phyloP scores from a whole-genome alignment of 23 tunicate genomes.

The Styela plicata region DNA sequence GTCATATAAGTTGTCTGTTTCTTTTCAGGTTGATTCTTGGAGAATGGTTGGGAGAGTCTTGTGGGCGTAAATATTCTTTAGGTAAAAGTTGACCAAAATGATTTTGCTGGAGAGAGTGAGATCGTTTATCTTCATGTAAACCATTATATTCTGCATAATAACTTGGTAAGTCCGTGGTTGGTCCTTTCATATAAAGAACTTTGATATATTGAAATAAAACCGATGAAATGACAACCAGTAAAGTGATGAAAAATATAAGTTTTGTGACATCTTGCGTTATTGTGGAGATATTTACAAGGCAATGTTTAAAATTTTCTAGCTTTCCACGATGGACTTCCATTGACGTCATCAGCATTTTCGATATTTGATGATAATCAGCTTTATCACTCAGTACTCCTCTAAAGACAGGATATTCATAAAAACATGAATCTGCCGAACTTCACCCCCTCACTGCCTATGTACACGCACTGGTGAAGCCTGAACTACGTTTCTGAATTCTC shows the following conservation, averaged over 20 bases:
- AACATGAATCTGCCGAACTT: too few species aligned
- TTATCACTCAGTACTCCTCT: too few species aligned
- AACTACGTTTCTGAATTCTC: too few species aligned
- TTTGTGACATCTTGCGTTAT: conserved; percentile 20
- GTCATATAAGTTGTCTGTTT: background rate
- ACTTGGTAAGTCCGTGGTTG: background rate
- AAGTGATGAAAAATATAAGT: background rate
- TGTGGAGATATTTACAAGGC: background rate
- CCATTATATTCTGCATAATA: background rate
- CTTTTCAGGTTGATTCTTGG: background rate
- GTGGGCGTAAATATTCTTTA: background rate
- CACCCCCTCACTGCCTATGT: too few species aligned
- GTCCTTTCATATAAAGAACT: conserved; percentile 1
- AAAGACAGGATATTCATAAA: too few species aligned
- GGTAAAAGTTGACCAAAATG: conserved; percentile 29
- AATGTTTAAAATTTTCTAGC: background rate
- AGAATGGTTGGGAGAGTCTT: background rate
- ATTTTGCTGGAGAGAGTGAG: background rate
- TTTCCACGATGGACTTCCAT: conserved; percentile 12
- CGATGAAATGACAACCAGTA: background rate
- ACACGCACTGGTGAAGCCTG: too few species aligned
- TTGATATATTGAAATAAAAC: background rate
- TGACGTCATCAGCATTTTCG: background rate
- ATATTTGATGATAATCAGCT: too few species aligned
- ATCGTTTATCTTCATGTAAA: background rate